Percentiles rank a stretch among this genome's conserved stretches.
phyloP scores from a whole-genome alignment of 2,797 vertebrate species.

The Lepus townsendii region DNA sequence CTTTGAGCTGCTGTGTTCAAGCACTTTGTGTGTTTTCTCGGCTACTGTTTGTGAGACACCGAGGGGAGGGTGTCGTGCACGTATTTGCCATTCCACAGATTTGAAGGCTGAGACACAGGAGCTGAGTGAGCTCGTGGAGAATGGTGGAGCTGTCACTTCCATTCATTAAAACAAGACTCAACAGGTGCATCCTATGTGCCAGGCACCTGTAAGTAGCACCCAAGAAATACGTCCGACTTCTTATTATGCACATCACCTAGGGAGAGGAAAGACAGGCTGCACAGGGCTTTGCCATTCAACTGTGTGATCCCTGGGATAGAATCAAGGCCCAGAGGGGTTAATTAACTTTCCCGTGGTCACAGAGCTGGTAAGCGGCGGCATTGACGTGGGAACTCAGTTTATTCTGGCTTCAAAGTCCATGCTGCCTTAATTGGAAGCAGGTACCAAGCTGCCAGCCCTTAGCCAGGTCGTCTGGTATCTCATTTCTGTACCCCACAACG shows the following conservation, averaged over 20 bases:
- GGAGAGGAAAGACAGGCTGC: not conserved
- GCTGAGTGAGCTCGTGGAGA: not conserved
- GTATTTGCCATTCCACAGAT: not conserved
- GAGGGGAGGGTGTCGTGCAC: not conserved
- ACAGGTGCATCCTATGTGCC: rapidly evolving
- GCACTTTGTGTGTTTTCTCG: not conserved
- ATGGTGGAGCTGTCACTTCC: not conserved
- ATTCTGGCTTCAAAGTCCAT: not conserved
- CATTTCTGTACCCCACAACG: not conserved
- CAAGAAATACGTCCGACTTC: not conserved
- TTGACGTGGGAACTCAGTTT: not conserved
- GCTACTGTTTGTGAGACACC: not conserved
- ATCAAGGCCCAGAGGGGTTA: not conserved
- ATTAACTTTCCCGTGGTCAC: not conserved
- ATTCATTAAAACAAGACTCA: not conserved
- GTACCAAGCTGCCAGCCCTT: not conserved
- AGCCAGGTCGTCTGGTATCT: not conserved
- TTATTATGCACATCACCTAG: rapidly evolving
- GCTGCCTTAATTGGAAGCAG: not conserved
- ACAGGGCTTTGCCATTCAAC: not conserved
- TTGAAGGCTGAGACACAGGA: not conserved
- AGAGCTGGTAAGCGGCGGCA: not conserved
- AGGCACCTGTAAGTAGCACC: not conserved
- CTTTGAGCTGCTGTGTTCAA: not conserved
- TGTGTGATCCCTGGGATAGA: not conserved